Evolutionary conservation across 2,888 invertebrate species (phyloP), one percentile per base, ranked within the genome.

Genomic region (Campoplex nolae): DNA sequence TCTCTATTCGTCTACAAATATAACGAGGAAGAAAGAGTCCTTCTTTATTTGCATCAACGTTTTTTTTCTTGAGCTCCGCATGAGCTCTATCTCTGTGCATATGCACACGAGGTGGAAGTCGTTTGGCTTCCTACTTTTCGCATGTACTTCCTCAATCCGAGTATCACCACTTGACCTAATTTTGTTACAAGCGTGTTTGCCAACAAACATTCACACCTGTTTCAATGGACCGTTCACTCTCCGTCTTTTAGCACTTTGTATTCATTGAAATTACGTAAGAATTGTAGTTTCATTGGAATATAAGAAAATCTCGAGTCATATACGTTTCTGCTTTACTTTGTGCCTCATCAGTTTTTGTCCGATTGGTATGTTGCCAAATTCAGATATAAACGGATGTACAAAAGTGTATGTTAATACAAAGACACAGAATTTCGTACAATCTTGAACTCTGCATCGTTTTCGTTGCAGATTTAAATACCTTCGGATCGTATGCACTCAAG

Each of bases 81-180:
- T 23, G 71, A 68, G 77, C 38, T 65, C 68, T 35, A 11, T 56
- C 16, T 32, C 16, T 35, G 73, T 9, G 3, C 42, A 23, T 18
- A 54, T 54, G n/a, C 70, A 70, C 82, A 28, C 70, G 54, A 68
- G 45, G 28, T 75, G 65, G 48, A 86, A 79, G 79, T 75, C 79
- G 75, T 83, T 83, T 79, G 86, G 86, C 86, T 86, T 86, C 75
- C 79, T 68, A 51, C 77, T 83, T 86, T 83, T 83, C 76, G n/a
- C 28, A 16, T 71, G 35, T 76, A 51, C 45, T 83, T 79, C 75
- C 65, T 54, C 56, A 13, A 77, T 54, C 70, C 82, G 73, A 68
- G 77, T 74, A 56, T 80, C 74, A 35, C 51, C 23, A 71, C 75
- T 76, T 67, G 83, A 83, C 86, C 86, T 28, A 75, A 70, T 83